Conservation (phyloP, 2,888 invertebrate species). For the Colletes collaris region DNA sequence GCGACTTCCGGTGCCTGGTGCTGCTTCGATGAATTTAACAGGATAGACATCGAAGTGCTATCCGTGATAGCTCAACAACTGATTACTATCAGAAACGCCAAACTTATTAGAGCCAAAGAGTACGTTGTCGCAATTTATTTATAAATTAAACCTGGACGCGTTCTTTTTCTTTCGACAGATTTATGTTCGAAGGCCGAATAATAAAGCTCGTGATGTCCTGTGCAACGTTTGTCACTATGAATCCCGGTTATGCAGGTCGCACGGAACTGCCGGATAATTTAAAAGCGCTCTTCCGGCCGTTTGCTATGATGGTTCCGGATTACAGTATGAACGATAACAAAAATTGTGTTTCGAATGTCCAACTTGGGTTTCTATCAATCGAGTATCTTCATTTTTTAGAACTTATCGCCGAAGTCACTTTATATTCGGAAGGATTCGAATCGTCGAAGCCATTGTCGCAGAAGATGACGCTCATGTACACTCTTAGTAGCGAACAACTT, state of each 20-base stretch:
- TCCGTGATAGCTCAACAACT: constrained; percentile 96
- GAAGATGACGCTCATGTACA: constrained; percentile 97
- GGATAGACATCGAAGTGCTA: constrained; percentile 95
- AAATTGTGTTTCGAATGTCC: no score
- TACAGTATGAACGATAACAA: constrained; percentile 86
- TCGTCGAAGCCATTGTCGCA: constrained; percentile 93
- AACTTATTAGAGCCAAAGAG: constrained; percentile 87
- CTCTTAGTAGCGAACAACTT: constrained; percentile 94
- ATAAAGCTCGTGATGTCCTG: constrained; percentile 92
- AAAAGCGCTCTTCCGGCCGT: constrained; percentile 93
- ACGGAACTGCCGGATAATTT: constrained; percentile 95
- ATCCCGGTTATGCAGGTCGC: constrained; percentile 95
- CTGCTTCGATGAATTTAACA: constrained; percentile 96
- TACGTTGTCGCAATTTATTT: constrained; percentile 71
- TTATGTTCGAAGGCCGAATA: constrained; percentile 95
- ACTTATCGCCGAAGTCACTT: constrained; percentile 94
- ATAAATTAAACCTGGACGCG: constrained; percentile 31
- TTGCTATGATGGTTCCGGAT: constrained; percentile 97
- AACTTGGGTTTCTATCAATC: no score
- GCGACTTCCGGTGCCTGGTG: constrained; percentile 97
- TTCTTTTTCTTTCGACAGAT: constrained; percentile 83
- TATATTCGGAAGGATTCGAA: constrained; percentile 97
- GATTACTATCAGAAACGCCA: constrained; percentile 94
- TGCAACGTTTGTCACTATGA: constrained; percentile 96
- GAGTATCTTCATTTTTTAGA: constrained; percentile 82